A percentile compares a stretch with the other conserved stretches of the same genome.
Evolutionary conservation across 2,113 vertebrate species (phyloP).

Genomic region (Lates calcarifer): DNA sequence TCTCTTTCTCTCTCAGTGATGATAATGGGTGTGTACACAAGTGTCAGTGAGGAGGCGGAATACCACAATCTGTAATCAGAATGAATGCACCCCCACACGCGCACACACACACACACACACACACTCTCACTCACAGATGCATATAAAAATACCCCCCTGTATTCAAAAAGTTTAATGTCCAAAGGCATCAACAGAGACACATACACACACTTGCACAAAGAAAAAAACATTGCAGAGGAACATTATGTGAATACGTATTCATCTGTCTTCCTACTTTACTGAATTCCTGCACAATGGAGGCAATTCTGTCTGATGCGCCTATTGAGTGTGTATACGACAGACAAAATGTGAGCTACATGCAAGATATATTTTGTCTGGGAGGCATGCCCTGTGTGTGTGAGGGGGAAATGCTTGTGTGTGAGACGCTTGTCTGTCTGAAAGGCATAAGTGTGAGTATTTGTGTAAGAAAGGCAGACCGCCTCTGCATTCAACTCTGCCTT

Average conservation of each 20-base stretch:
- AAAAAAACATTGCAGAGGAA: constrained; percentile 22
- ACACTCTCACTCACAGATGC: constrained; percentile 45
- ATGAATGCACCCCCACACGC: constrained; percentile 6
- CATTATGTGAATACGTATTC: constrained; percentile 48
- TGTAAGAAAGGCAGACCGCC: constrained; percentile 15
- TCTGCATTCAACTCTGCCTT: constrained; percentile 70
- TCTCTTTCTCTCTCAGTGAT: constrained; percentile 14
- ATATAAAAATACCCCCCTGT: constrained; percentile 28
- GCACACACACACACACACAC: constrained; percentile 21
- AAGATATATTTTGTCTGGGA: constrained; percentile 54
- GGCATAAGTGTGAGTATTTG: constrained; percentile 26
- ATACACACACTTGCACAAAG: background rate
- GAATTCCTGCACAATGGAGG: constrained; percentile 32
- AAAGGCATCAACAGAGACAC: constrained; percentile 18
- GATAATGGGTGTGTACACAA: constrained; percentile 28
- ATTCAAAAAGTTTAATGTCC: constrained; percentile 30
- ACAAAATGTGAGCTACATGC: constrained; percentile 35
- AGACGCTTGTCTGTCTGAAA: constrained; percentile 27
- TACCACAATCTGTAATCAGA: constrained; percentile 53
- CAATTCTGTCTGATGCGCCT: constrained; percentile 26
- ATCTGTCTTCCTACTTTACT: constrained; percentile 45
- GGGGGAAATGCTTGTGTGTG: constrained; percentile 7
- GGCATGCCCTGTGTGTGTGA: constrained; percentile 12
- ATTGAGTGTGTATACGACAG: constrained; percentile 8
- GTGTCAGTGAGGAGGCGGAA: constrained; percentile 54